Conservation (phyloP, 30 jellyfish, hydroid and myxozoan genomes). For the Aurelia sp. region DNA sequence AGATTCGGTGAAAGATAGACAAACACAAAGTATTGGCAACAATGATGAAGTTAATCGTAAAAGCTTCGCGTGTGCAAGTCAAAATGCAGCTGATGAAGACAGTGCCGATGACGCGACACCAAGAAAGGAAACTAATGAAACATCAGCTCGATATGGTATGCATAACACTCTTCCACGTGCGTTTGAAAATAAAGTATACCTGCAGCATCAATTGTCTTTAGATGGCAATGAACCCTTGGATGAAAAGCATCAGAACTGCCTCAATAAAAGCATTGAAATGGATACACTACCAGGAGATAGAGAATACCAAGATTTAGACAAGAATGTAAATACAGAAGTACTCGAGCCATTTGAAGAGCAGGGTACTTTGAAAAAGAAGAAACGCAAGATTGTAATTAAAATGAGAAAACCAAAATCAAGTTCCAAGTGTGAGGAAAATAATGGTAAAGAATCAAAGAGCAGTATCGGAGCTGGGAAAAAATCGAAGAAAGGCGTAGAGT, state of each 20-base stretch:
- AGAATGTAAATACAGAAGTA: background rate
- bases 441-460: background rate
- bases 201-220: no score
- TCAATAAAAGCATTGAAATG: no score
- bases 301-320: background rate
- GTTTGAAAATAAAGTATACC: no score
- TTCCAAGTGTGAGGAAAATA: background rate
- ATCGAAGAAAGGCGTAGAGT: conserved; percentile 7
- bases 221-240: no score
- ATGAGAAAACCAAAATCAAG: conserved; percentile 8
- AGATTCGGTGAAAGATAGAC: no score
- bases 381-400: background rate
- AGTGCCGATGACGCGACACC: background rate
- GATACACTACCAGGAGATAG: no score
- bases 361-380: background rate
- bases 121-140: background rate
- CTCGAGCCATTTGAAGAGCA: background rate
- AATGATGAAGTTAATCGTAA: no score
- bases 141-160: background rate
- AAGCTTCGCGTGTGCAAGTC: no score
- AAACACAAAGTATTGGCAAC: no score
- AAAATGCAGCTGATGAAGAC: no score
- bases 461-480: conserved; percentile 28
- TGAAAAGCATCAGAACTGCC: no score
- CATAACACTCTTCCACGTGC: no score